A percentile compares a stretch with the other conserved stretches of the same genome.
These are phyloP conservation scores for Chymomyza procnemis DNA, from an alignment of 2,888 invertebrate genomes.

Conservation along the genomic window DNA sequence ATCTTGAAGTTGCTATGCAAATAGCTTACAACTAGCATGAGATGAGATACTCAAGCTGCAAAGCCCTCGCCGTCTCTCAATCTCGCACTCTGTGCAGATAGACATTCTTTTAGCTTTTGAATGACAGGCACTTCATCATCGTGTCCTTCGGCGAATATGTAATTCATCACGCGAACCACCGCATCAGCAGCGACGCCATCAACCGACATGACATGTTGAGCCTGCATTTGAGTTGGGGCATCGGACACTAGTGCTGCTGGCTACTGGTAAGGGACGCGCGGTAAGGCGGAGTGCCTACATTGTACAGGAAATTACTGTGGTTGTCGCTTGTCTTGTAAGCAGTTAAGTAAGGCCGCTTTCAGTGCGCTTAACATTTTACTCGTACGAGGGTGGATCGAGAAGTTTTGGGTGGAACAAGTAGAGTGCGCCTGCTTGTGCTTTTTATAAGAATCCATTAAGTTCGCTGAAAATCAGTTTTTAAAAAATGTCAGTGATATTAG, in stretches of 20 bases:
- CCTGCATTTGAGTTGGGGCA: conserved; percentile 58
- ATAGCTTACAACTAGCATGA: conserved; percentile 50
- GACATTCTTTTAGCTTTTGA: conserved; percentile 71
- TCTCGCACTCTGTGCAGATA: conserved; percentile 40
- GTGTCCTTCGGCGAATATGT: conserved; percentile 71
- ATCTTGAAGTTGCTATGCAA: conserved; percentile 68
- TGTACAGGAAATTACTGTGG: conserved; percentile 43
- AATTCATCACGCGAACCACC: conserved; percentile 74
- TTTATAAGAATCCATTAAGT: too few relatives aligned
- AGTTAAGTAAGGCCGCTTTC: conserved; percentile 28
- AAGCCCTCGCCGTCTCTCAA: conserved; percentile 6
- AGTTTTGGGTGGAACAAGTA: too few relatives aligned
- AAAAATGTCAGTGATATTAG: too few relatives aligned
- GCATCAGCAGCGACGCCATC: conserved; percentile 41
- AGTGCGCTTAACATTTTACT: conserved; percentile 38
- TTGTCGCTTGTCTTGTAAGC: conserved; percentile 9
- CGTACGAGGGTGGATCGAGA: neutral
- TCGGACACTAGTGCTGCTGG: neutral
- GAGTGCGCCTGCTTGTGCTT: too few relatives aligned
- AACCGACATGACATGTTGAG: conserved; percentile 64
- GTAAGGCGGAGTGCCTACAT: neutral
- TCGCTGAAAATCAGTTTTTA: too few relatives aligned
- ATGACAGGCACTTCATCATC: conserved; percentile 73
- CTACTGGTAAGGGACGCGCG: neutral
- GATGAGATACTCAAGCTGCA: neutral